Conservation (phyloP, 2,888 invertebrate genomes). For the Celastrina argiolus region DNA sequence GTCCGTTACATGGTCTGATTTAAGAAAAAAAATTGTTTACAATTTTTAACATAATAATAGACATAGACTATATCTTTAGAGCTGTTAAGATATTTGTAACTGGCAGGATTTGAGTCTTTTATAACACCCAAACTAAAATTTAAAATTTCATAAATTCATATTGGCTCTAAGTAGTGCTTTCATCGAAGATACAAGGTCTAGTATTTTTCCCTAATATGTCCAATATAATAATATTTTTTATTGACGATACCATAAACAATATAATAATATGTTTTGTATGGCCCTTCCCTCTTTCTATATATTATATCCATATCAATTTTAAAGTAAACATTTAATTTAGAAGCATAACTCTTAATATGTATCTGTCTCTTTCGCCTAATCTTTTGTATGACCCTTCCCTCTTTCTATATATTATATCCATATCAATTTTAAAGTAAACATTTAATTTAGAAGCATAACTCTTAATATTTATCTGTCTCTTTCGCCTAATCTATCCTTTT, state of each 20-base stretch:
- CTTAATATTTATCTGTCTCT: not conserved
- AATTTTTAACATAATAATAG: not conserved
- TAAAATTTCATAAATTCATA: not conserved
- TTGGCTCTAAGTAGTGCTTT: slow-evolving; percentile 30
- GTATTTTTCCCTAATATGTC: not conserved
- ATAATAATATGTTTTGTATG: not conserved
- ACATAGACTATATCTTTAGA: no score
- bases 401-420: no score
- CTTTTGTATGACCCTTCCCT: not conserved
- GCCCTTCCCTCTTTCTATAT: not conserved
- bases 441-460: not conserved
- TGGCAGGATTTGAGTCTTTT: not conserved
- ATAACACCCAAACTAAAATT: slow-evolving; percentile 1
- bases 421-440: not conserved
- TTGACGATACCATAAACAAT: not conserved
- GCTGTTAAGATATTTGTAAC: not conserved
- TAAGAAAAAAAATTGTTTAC: not conserved
- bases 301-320: no score
- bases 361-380: not conserved
- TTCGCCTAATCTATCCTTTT: not conserved
- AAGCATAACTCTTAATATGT: not conserved
- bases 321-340: not conserved
- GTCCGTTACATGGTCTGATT: not conserved
- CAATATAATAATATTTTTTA: not conserved
- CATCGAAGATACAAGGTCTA: not conserved